These are phyloP conservation scores for Muntiacus reevesi DNA, from an alignment of 2,113 vertebrate species.

Conservation along the genomic window DNA sequence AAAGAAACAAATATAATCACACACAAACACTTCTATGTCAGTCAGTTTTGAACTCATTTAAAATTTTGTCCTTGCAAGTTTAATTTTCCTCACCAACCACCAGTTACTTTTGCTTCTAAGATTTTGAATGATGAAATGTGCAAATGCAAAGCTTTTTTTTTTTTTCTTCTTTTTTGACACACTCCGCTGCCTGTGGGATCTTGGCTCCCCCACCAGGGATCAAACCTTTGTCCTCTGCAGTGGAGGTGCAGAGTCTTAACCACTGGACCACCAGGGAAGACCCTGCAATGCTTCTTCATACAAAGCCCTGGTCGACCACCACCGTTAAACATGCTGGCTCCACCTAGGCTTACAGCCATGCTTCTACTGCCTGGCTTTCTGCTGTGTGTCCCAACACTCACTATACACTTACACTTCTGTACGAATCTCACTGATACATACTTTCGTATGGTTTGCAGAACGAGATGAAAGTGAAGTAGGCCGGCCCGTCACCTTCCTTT, in stretches of 20 bases:
- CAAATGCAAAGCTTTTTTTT: background rate
- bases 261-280: background rate
- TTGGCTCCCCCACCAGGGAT: background rate
- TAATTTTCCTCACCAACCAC: background rate
- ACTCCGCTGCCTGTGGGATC: background rate
- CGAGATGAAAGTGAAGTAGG: background rate
- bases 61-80: background rate
- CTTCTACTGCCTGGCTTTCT: background rate
- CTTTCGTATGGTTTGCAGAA: background rate
- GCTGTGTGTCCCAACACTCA: background rate
- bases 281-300: background rate
- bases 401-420: background rate
- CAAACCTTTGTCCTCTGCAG: background rate
- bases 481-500: background rate
- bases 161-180: background rate
- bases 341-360: no score
- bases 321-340: rapidly evolving
- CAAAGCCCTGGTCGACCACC: no score
- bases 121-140: background rate
- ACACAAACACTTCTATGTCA: background rate
- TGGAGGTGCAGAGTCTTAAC: background rate
- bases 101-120: background rate
- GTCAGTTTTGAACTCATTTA: background rate
- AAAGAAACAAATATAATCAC: background rate
- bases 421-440: background rate